Evolutionary conservation across 2,797 vertebrate genomes (phyloP).

Genomic region (Neosilurus mollespiculum): DNA sequence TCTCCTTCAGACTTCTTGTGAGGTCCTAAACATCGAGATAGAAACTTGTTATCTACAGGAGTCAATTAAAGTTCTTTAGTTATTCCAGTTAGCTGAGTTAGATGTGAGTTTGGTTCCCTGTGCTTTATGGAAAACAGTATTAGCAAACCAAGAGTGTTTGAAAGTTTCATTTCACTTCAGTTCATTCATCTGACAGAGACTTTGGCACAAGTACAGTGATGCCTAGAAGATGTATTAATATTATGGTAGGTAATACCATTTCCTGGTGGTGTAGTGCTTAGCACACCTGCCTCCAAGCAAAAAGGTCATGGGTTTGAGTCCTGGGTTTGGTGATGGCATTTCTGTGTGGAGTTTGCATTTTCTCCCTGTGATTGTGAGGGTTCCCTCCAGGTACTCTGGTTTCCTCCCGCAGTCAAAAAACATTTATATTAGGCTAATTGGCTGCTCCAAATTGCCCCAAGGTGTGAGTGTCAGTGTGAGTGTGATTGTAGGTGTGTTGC

Average conservation of each 20-base stretch:
- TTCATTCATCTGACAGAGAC: not conserved
- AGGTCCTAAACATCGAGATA: constrained; percentile 2
- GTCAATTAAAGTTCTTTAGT: not conserved
- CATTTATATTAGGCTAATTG: too few relatives aligned
- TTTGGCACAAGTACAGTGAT: not conserved
- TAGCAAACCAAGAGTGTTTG: not conserved
- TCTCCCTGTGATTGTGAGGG: too few relatives aligned
- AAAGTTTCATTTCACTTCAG: not conserved
- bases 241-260: not conserved
- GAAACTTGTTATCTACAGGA: not conserved
- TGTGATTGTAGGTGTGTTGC: too few relatives aligned
- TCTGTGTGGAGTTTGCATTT: too few relatives aligned
- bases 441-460: too few relatives aligned
- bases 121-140: not conserved
- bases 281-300: too few relatives aligned
- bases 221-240: not conserved
- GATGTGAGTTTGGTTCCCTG: not conserved
- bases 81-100: not conserved
- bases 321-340: too few relatives aligned
- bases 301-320: too few relatives aligned
- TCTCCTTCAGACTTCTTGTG: constrained; percentile 25
- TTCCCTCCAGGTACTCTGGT: too few relatives aligned
- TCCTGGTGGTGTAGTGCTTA: too few relatives aligned
- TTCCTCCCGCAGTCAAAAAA: too few relatives aligned
- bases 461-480: too few relatives aligned